Base-by-base conservation (phyloP, 2,797 vertebrate species). In the Podarcis siculus region DNA sequence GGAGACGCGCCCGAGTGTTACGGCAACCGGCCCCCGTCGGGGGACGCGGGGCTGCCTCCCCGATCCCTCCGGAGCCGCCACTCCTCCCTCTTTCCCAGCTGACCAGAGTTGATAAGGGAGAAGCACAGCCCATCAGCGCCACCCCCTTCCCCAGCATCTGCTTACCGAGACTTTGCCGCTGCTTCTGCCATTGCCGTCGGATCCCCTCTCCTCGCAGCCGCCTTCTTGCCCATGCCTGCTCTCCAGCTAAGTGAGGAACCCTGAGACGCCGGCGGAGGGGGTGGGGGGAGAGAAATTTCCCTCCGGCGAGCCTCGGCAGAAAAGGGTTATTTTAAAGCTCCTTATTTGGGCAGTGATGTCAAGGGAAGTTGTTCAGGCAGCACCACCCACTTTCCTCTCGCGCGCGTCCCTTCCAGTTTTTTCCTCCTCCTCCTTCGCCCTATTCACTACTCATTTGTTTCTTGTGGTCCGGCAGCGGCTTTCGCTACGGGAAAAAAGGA, bases 301-400 rank as follows among this genome's bases (percentile, higher is more conserved):
- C 69, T 71, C 69, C 27, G 61, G 69, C 69, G 12, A n/a, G 69
- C 69, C 92, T 91, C 89, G 94, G 94, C 90, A 95, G 93, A 96
- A 94, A 95, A 95, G 92, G 92, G 92, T 91, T 91, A n/a, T 95
- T 97, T 95, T 95, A 95, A 97, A 97, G 96, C 97, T 97, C 97
- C 97, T 97, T 98, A 97, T 98, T 97, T 98, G 97, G 97, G 97
- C 97, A 96, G 97, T 97, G 97, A 97, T 97, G 97, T 98, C 94
- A 98, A 94, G 97, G 97, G 97, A 98, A 97, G 97, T 97, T 95
- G 96, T 95, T 94, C 95, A 87, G 95, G 89, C 95, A 84, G 96
- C 95, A 82, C 96, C 97, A 90, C 97, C 97, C 97, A 96, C 89
- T 86, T 83, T 12, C 90, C 0, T 2, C 12, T 25, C 5, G 0